Evolutionary conservation across 2,797 vertebrate genomes (phyloP).

Genomic region (Aulostomus chinensis): DNA sequence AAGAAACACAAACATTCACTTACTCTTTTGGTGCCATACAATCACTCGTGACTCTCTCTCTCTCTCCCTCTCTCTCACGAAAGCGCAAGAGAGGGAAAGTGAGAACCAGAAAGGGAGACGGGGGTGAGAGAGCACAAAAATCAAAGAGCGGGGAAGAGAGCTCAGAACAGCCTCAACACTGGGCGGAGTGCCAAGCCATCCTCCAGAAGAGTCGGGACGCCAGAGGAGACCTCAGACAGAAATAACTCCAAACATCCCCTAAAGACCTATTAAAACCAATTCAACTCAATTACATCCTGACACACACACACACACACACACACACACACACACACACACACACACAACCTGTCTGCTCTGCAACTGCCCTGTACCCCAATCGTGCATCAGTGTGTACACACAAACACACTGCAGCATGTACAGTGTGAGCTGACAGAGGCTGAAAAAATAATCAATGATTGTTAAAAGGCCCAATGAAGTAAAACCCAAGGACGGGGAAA

Average conservation of each 20-base stretch:
- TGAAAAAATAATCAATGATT: too few species aligned
- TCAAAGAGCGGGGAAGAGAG: constrained; percentile 40
- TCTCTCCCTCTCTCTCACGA: constrained; percentile 26
- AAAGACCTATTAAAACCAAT: constrained; percentile 74
- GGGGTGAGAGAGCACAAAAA: constrained; percentile 8
- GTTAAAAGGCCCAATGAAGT: too few species aligned
- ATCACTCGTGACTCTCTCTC: constrained; percentile 10
- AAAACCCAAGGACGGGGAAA: too few species aligned
- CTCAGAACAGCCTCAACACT: constrained; percentile 26
- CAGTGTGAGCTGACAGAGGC: too few species aligned
- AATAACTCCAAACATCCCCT: constrained; percentile 75
- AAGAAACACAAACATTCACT: constrained; percentile 48
- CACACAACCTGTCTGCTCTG: constrained; percentile 39
- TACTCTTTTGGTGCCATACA: constrained; percentile 25
- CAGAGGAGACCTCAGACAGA: constrained; percentile 74
- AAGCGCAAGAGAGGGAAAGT: constrained; percentile 32
- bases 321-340: constrained; percentile 9
- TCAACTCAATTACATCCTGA: constrained; percentile 69
- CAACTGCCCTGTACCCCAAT: constrained; percentile 13
- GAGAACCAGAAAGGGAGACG: constrained; percentile 25
- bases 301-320: constrained; percentile 28
- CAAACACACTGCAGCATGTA: background rate
- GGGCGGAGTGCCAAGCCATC: constrained; percentile 60
- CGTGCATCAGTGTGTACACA: constrained; percentile 14
- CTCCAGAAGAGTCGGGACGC: constrained; percentile 51